Conservation (phyloP, 2,113 vertebrate genomes). For the Megaptera novaeangliae region DNA sequence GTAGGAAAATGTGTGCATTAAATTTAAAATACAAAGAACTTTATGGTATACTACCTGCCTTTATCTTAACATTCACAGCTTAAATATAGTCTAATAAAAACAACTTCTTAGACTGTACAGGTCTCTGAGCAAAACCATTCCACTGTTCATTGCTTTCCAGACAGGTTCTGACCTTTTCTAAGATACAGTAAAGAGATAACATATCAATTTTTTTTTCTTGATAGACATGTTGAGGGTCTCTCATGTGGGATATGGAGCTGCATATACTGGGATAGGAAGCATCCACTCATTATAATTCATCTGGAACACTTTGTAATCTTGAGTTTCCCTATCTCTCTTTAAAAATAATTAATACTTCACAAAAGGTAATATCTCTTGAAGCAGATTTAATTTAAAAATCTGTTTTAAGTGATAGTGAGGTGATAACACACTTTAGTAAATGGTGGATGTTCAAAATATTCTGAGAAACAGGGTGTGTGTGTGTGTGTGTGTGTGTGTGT, state of each 20-base stretch:
- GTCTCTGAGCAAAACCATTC: neutral
- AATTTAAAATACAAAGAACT: neutral
- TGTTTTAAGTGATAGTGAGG: conserved; percentile 37
- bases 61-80: neutral
- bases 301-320: conserved; percentile 9
- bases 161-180: conserved; percentile 45
- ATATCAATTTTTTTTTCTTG: neutral
- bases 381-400: conserved; percentile 66
- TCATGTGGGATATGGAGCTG: neutral
- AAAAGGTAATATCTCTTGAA: conserved; percentile 57
- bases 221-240: neutral
- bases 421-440: conserved; percentile 23
- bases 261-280: neutral
- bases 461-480: neutral
- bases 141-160: neutral
- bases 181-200: neutral
- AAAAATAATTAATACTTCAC: conserved; percentile 64
- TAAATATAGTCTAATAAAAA: conserved; percentile 21
- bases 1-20: neutral
- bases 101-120: neutral
- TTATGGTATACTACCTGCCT: neutral
- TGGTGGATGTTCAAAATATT: conserved; percentile 25
- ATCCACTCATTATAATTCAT: conserved; percentile 46
- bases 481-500: neutral
- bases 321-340: conserved; percentile 35